Conservation (phyloP, 2,113 vertebrate species). For the Solea solea region DNA sequence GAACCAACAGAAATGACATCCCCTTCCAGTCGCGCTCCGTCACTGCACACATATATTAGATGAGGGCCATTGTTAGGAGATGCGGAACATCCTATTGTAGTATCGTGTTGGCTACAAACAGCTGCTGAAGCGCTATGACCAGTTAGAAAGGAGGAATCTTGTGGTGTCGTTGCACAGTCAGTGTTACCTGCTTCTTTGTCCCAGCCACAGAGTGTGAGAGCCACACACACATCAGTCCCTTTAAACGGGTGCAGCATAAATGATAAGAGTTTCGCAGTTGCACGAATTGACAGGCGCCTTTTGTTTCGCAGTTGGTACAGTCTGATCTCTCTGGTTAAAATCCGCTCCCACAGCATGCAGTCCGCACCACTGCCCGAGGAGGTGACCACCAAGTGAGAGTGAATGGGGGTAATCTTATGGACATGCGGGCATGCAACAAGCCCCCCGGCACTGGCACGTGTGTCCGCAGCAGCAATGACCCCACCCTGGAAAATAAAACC, state of each 20-base stretch:
- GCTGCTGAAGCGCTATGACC: constrained; percentile 9
- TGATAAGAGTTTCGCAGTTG: constrained; percentile 84
- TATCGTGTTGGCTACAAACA: constrained; percentile 7
- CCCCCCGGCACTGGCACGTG: constrained; percentile 82
- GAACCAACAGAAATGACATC: constrained; percentile 88
- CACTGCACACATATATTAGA: constrained; percentile 87
- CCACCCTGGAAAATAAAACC: constrained; percentile 85
- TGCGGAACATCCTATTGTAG: neutral
- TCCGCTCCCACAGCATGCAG: constrained; percentile 83
- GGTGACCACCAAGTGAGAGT: constrained; percentile 84
- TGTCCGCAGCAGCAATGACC: constrained; percentile 86
- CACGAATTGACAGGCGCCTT: constrained; percentile 77
- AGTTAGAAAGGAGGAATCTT: neutral
- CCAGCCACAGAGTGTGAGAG: constrained; percentile 87
- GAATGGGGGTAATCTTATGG: constrained; percentile 83
- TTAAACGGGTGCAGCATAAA: constrained; percentile 82
- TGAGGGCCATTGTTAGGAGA: constrained; percentile 72
- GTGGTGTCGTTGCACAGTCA: constrained; percentile 12
- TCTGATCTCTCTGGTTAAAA: constrained; percentile 81
- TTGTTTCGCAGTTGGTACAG: constrained; percentile 81
- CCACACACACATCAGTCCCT: constrained; percentile 86
- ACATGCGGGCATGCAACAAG: constrained; percentile 81
- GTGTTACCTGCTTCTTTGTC: constrained; percentile 50
- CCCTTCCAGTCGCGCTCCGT: constrained; percentile 82
- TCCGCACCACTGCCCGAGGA: constrained; percentile 87